phyloP scores from a whole-genome alignment of 2,797 vertebrate genomes.

The Danio tinwini region DNA sequence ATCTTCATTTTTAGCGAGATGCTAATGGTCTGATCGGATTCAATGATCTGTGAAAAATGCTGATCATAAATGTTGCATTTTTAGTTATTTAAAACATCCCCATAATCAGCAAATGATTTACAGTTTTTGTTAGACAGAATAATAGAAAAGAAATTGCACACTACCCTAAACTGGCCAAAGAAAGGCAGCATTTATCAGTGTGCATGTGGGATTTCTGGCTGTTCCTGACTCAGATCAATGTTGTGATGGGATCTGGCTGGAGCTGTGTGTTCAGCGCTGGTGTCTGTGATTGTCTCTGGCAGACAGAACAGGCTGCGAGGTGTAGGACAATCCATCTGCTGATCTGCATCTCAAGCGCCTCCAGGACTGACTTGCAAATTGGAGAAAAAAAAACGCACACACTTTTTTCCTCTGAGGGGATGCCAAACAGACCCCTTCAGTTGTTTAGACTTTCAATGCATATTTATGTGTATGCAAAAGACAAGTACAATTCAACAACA shows the following conservation, averaged over 20 bases:
- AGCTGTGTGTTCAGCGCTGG: conserved; percentile 33
- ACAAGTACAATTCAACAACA: not conserved
- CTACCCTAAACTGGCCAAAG: not conserved
- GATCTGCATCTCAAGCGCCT: conserved; percentile 23
- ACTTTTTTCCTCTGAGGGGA: not conserved
- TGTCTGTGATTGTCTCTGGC: conserved; percentile 41
- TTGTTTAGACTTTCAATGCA: conserved; percentile 12
- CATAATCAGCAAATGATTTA: not conserved
- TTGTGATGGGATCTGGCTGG: conserved; percentile 35
- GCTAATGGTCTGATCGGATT: no score
- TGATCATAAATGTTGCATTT: no score
- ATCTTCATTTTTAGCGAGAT: no score
- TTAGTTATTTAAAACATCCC: no score
- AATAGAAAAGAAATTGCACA: not conserved
- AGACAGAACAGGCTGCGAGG: conserved; percentile 28
- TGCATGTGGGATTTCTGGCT: not conserved
- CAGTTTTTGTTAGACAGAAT: not conserved
- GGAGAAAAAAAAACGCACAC: conserved; percentile 50
- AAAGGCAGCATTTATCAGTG: not conserved
- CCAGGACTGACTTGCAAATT: conserved; percentile 13
- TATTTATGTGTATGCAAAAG: not conserved
- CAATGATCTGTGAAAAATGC: no score
- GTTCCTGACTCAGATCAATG: conserved; percentile 29
- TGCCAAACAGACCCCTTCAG: conserved; percentile 18
- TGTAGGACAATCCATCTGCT: conserved; percentile 31